These are phyloP conservation scores for Caracal caracal DNA, from an alignment of 2,113 vertebrate species.

Conservation along the genomic window DNA sequence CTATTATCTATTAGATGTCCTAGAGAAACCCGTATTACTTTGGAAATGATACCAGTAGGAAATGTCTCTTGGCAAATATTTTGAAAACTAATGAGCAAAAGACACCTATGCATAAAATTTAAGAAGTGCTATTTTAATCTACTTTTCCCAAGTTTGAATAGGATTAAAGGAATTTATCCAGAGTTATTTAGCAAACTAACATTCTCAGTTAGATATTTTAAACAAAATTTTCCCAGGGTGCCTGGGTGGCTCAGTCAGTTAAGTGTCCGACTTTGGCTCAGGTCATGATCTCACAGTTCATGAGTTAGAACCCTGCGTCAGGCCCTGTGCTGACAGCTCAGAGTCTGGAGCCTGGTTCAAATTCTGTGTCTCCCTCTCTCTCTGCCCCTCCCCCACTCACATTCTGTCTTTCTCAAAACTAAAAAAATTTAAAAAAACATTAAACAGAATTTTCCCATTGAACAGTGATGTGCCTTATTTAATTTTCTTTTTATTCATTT, in stretches of 20 bases:
- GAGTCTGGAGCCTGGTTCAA: no score
- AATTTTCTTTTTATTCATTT: neutral
- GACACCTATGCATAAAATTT: neutral
- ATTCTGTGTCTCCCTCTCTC: no score
- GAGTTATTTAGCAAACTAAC: neutral
- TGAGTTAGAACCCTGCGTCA: no score
- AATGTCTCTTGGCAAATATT: conserved; percentile 36
- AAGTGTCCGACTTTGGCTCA: no score
- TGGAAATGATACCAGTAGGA: neutral
- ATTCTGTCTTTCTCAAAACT: no score
- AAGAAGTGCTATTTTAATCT: conserved; percentile 32
- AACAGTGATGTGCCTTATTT: neutral
- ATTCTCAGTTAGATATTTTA: neutral
- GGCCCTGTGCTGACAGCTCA: no score
- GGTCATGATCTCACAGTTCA: no score
- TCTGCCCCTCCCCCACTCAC: no score
- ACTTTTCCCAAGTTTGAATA: neutral
- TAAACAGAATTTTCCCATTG: neutral
- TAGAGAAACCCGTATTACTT: conserved; percentile 25
- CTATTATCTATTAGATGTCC: neutral
- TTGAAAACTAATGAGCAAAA: conserved; percentile 22
- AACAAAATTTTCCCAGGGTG: neutral
- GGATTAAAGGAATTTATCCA: neutral
- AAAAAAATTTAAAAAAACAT: no score
- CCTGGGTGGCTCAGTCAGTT: no score